Base-by-base conservation (phyloP, 2,888 invertebrate genomes). In the Chrysolina americana region DNA sequence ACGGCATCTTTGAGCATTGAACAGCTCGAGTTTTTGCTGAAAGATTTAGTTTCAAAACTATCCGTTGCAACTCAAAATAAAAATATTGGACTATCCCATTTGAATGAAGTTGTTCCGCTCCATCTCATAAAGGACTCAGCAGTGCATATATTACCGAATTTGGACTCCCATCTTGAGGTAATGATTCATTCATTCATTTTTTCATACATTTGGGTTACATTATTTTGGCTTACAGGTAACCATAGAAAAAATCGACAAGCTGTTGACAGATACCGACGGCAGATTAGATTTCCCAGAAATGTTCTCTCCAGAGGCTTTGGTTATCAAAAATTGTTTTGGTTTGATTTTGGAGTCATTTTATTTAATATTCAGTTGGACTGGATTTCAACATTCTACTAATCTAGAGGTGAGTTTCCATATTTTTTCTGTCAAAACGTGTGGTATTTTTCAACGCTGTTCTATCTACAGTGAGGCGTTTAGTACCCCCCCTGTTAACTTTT, bases 1-100 rank as follows among this genome's bases (percentile, higher is more conserved):
- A 76, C 75, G 9, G 48, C 78, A 36, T 80, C 75, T 1, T 75
- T 87, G 17, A 81, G 78, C 53, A 73, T 86, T 36, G 80, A 83
- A 23, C 87, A 82, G 73, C 83, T 88, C 36, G 89, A 89, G n/a
- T 91, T 90, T 79, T 84, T 91, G 65, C 82, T 93, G 68, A 89
- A 90, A 64, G 93, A 94, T 85, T 87, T 92, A 63, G 89, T 90
- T 10, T 83, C 85, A 4, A 94, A 93, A 87, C 81, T 93, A 50
- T 88, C 89, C 44, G 84, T 87, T 9, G 83, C 90, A 62, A 87
- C 84, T 1, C 83, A 85, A 74, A 80, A 82, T 13, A 83, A 84
- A 76, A 78, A 83, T 65, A 70, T 81, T n/a, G 83, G 83, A n/a
- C 75, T 85, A 23, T 83, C 84, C 2, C 84, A 85, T 74, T 79